A percentile compares a stretch with the other conserved stretches of the same genome.
Evolutionary conservation across 2,797 vertebrate species (phyloP).

Genomic region (Apogon hyalosoma): DNA sequence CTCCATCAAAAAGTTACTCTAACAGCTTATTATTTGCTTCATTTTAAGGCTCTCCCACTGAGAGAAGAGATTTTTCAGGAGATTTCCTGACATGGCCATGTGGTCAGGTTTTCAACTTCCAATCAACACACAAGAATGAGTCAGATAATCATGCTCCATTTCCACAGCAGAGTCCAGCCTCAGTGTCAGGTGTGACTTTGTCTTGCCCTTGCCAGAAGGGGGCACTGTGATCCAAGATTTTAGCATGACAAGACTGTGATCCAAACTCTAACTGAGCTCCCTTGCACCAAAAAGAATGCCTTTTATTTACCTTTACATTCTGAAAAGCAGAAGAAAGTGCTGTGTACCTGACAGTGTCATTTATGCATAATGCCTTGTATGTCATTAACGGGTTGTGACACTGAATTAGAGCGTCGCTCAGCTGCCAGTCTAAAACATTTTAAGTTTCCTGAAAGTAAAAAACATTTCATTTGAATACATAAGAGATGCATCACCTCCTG

Average conservation of each 20-base stretch:
- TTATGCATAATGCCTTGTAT: not conserved
- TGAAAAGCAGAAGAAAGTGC: not conserved
- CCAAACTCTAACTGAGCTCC: slow-evolving; percentile 20
- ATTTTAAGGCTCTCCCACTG: slow-evolving; percentile 5
- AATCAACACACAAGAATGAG: slow-evolving; percentile 22
- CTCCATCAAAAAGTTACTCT: slow-evolving; percentile 19
- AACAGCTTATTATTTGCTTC: not conserved
- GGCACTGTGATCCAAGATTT: slow-evolving; percentile 62
- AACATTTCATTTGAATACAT: slow-evolving; percentile 10
- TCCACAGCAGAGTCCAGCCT: not conserved
- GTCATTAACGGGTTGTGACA: not conserved
- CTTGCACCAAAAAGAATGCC: not conserved
- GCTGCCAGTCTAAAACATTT: not conserved
- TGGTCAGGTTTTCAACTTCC: slow-evolving; percentile 1
- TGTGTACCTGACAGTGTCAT: slow-evolving; percentile 7
- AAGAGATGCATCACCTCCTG: slow-evolving; percentile 3
- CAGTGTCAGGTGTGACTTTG: not conserved
- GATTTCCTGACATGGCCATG: slow-evolving; percentile 8
- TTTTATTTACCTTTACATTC: slow-evolving; percentile 12
- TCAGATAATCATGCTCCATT: slow-evolving; percentile 21
- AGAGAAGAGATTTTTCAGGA: slow-evolving; percentile 16
- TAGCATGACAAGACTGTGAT: not conserved
- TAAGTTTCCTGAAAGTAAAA: not conserved
- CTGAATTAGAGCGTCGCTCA: not conserved
- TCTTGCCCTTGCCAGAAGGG: slow-evolving; percentile 57